phyloP scores from a whole-genome alignment of 2,113 vertebrate genomes.

The Hippocampus zosterae region DNA sequence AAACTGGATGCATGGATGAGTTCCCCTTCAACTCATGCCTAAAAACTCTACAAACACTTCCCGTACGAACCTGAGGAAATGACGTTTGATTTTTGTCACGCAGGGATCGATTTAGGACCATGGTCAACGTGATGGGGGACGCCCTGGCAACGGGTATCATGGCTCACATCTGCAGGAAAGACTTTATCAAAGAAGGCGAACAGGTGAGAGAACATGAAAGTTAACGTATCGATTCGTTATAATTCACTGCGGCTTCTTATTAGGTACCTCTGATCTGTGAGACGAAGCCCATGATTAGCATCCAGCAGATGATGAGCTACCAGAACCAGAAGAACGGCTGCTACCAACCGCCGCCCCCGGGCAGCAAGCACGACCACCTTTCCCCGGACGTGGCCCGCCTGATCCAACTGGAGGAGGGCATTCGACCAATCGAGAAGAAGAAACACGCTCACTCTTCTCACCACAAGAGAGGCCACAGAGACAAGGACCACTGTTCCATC shows the following conservation, averaged over 20 bases:
- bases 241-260: not conserved
- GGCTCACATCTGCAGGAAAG: conserved; percentile 95
- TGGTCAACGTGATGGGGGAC: conserved; percentile 96
- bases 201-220: conserved; percentile 72
- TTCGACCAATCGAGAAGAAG: conserved; percentile 71
- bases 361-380: conserved; percentile 71
- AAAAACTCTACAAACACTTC: too few species aligned
- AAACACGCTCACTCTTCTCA: conserved; percentile 63
- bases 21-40: too few species aligned
- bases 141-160: conserved; percentile 93
- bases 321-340: conserved; percentile 93
- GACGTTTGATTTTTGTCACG: conserved; percentile 9
- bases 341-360: conserved; percentile 63
- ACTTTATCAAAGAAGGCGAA: conserved; percentile 84
- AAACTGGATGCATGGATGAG: too few species aligned
- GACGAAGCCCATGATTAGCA: conserved; percentile 85
- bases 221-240: not conserved
- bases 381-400: conserved; percentile 76
- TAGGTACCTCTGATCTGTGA: conserved; percentile 86
- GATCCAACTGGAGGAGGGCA: conserved; percentile 80
- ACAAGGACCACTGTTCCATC: conserved; percentile 88
- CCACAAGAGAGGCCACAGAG: conserved; percentile 67
- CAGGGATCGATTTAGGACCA: conserved; percentile 96
- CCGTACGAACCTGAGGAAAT: not conserved
- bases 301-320: conserved; percentile 89